These are phyloP conservation scores for Archips crataeganus DNA, from an alignment of 2,888 invertebrate genomes.

Conservation along the genomic window DNA sequence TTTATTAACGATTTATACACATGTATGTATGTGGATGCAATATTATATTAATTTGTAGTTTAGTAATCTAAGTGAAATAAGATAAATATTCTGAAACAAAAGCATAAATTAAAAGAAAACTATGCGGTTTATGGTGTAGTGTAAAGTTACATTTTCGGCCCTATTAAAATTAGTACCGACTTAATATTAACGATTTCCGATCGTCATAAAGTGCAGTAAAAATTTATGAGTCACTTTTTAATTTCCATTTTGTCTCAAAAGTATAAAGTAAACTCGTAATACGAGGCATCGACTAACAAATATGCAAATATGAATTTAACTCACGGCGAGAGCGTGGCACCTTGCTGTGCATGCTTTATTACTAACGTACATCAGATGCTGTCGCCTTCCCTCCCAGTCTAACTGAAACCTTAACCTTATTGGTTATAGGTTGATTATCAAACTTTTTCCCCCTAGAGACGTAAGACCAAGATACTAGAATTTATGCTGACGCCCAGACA, in stretches of 20 bases:
- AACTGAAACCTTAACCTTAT: constrained; percentile 44
- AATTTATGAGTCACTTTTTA: constrained; percentile 19
- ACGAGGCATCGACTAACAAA: constrained; percentile 74
- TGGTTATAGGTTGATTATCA: constrained; percentile 50
- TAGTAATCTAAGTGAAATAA: background rate
- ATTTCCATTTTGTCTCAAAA: constrained; percentile 15
- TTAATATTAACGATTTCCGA: constrained; percentile 20
- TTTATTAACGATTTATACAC: constrained; percentile 25
- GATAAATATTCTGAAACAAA: background rate
- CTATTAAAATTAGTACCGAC: background rate
- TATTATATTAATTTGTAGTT: background rate
- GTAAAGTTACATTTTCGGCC: background rate
- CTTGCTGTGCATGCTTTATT: constrained; percentile 54
- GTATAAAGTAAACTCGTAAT: constrained; percentile 43
- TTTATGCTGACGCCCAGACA: constrained; percentile 50
- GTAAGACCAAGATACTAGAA: constrained; percentile 42
- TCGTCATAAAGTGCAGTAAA: constrained; percentile 15
- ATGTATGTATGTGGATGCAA: background rate
- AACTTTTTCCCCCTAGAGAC: constrained; percentile 19
- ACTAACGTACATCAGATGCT: constrained; percentile 36
- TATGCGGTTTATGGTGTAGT: background rate
- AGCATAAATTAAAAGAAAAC: background rate
- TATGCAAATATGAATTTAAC: constrained; percentile 77
- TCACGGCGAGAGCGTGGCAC: constrained; percentile 73
- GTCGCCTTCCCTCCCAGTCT: constrained; percentile 27